phyloP scores from a whole-genome alignment of 2,888 invertebrate genomes.

The Plagodis pulveraria region DNA sequence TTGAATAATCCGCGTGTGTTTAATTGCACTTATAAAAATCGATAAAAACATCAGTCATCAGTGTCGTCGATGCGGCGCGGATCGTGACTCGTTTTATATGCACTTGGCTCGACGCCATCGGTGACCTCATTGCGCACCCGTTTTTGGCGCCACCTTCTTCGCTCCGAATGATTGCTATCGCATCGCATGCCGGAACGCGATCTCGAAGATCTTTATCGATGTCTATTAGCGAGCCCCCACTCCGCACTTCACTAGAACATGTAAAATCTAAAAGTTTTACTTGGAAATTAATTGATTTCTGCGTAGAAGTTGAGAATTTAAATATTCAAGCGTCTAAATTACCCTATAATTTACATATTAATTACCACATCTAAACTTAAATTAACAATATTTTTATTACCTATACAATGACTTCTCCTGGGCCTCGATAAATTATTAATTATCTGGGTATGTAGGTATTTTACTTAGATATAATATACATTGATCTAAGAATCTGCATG shows the following conservation, averaged over 20 bases:
- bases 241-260: constrained; percentile 51
- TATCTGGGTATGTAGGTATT: too few relatives aligned
- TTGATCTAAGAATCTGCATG: too few relatives aligned
- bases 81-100: constrained; percentile 61
- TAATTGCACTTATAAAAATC: constrained; percentile 43
- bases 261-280: too few relatives aligned
- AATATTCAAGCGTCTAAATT: background rate
- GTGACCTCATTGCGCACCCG: constrained; percentile 75
- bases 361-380: too few relatives aligned
- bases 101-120: constrained; percentile 77
- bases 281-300: constrained; percentile 19
- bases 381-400: too few relatives aligned
- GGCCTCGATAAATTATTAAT: too few relatives aligned
- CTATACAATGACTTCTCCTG: too few relatives aligned
- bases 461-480: too few relatives aligned
- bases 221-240: constrained; percentile 47
- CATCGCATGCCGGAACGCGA: constrained; percentile 70
- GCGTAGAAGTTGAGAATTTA: constrained; percentile 7
- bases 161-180: constrained; percentile 66
- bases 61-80: constrained; percentile 45
- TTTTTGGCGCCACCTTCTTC: constrained; percentile 78
- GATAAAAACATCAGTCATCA: constrained; percentile 56
- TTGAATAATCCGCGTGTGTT: constrained; percentile 40
- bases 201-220: constrained; percentile 60
- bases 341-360: too few relatives aligned